phyloP scores from a whole-genome alignment of 2,113 vertebrate species.

The Corythornis vintsioides region DNA sequence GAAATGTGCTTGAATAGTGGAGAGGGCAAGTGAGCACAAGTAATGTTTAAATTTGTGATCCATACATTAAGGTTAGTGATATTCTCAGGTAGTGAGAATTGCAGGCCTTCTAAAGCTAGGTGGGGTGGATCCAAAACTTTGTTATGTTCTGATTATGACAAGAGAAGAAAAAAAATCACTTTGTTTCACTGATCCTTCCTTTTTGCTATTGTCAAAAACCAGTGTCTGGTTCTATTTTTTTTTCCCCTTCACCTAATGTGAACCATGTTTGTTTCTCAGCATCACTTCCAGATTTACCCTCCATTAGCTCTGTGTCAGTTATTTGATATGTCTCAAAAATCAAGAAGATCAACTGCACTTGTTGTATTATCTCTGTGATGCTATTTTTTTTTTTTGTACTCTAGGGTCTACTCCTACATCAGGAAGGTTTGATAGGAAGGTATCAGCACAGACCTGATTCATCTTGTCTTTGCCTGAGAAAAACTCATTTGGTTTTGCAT shows the following conservation, averaged over 20 bases:
- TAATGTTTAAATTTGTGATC: background rate
- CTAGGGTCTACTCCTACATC: background rate
- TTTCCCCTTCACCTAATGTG: background rate
- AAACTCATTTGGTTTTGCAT: background rate
- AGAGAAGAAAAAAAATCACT: background rate
- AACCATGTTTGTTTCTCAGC: background rate
- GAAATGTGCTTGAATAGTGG: background rate
- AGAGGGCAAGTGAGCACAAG: background rate
- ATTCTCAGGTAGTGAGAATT: background rate
- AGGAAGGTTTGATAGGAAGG: background rate
- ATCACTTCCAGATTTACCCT: background rate
- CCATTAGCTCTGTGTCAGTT: background rate
- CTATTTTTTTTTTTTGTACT: background rate
- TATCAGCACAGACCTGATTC: background rate
- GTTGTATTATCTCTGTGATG: background rate
- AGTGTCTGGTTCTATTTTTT: background rate
- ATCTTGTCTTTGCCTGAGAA: background rate
- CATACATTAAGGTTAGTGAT: background rate
- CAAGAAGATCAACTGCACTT: background rate
- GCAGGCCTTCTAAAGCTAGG: background rate
- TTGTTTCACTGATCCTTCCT: background rate
- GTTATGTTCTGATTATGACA: background rate
- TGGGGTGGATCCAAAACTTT: background rate
- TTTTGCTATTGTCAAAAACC: background rate
- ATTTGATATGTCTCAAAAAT: background rate